Base-by-base conservation (phyloP, 2,888 invertebrate genomes). In the Neocrepidodera transversa region DNA sequence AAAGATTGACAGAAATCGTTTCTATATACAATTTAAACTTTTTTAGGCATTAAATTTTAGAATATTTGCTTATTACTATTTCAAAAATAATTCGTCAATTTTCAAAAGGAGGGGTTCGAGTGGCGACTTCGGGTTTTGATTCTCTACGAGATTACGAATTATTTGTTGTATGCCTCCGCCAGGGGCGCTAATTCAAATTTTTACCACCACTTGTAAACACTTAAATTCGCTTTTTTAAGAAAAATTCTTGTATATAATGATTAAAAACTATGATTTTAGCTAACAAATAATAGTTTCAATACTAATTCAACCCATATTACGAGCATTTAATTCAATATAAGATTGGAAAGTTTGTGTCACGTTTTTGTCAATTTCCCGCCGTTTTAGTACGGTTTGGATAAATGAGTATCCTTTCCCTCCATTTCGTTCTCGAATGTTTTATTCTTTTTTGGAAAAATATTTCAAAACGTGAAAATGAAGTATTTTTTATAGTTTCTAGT, bases 61-160 rank as follows among this genome's bases (percentile, higher is more conserved):
- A 8, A 36, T 18, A 23, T 36, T 36, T 32, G 50, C 18, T 54
- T 51, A 23, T 36, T 18, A 17, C 36, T 50, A 58, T 64, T 63
- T 63, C 35, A n/a, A 50, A 56, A 60, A 48, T 35, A 52, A 60
- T 51, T 58, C 18, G 4, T 36, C 72, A 75, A 70, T 74, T 77
- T 74, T 68, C 71, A 68, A 73, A 78, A 79, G 82, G 86, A 86
- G 87, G 87, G 86, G 84, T 87, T 85, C 85, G 85, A 87, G 87
- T 87, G 85, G 85, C 80, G 76, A 76, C 74, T 78, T 76, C 75
- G 73, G 75, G 78, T 63, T 68, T 66, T 65, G 61, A 65, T 69
- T 75, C 73, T 50, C 36, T 55, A 51, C 66, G 62, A 60, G 63
- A 63, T 63, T 67, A 67, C 67, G 61, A 52, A 50, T 51, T 72